These are phyloP conservation scores for Oikopleura albicans DNA, from an alignment of 23 tunicate genomes.

Conservation along the genomic window DNA sequence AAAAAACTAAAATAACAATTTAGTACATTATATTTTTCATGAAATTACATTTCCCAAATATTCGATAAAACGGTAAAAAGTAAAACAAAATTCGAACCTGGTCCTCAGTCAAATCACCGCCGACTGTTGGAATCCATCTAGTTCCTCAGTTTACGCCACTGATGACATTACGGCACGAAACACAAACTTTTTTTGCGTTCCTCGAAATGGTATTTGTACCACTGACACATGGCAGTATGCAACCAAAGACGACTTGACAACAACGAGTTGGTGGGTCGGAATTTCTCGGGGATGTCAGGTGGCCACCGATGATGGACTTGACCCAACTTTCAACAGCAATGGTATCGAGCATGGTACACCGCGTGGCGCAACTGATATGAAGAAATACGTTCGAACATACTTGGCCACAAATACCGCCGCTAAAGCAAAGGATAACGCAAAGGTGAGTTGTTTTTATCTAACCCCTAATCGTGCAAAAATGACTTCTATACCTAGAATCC, in stretches of 20 bases:
- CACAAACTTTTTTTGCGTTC: background rate
- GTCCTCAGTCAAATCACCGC: background rate
- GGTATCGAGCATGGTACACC: no score
- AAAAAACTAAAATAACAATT: no score
- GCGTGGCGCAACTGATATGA: no score
- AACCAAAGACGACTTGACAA: background rate
- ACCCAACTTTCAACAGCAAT: no score
- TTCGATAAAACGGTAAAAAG: no score
- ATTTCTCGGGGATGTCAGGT: background rate
- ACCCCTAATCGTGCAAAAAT: no score
- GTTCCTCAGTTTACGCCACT: background rate
- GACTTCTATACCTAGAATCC: no score
- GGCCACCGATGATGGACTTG: no score
- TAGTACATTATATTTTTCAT: no score
- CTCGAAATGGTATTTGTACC: background rate
- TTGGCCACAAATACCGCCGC: background rate
- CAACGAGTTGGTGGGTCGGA: background rate
- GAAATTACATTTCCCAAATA: no score
- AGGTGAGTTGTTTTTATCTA: no score
- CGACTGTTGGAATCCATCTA: conserved; percentile 11
- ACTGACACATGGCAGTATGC: background rate
- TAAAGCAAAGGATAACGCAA: conserved; percentile 10
- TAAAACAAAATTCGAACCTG: no score
- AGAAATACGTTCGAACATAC: background rate
- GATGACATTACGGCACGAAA: background rate